Percentiles rank a stretch among this genome's conserved stretches.
Conservation (phyloP, 2,113 vertebrate species). For the Tursiops truncatus region DNA sequence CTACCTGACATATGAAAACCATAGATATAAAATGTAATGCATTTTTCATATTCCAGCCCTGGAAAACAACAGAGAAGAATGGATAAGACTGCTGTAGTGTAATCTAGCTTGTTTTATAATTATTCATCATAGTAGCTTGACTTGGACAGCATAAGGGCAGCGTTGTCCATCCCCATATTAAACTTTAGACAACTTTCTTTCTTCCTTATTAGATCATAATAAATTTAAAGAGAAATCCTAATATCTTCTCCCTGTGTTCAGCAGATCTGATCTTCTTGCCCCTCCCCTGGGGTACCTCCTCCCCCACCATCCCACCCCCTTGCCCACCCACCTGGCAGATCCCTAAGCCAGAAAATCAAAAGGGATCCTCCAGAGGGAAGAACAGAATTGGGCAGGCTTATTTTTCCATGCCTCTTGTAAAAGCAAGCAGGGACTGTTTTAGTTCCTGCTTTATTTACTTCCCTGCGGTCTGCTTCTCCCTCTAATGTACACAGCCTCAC, state of each 20-base stretch:
- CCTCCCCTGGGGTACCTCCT: fast-evolving
- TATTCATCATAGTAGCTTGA: slow-evolving; percentile 26
- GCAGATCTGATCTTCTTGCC: background rate
- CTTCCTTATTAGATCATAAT: background rate
- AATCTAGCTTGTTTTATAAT: slow-evolving; percentile 49
- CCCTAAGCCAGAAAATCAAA: background rate
- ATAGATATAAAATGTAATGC: slow-evolving; percentile 52
- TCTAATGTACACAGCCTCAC: background rate
- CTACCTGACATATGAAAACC: background rate
- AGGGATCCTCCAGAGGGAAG: background rate
- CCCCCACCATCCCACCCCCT: fast-evolving
- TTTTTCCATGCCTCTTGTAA: background rate
- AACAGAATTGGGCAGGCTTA: background rate
- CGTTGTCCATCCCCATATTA: background rate
- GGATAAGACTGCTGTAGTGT: slow-evolving; percentile 2
- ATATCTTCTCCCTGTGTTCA: background rate
- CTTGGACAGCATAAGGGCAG: fast-evolving
- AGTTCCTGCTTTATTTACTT: background rate
- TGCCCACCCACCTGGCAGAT: background rate
- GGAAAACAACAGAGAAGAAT: slow-evolving; percentile 10
- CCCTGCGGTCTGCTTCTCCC: background rate
- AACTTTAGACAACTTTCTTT: background rate
- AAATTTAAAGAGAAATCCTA: background rate
- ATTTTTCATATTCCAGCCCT: slow-evolving; percentile 59
- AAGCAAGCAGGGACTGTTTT: background rate